Base-by-base conservation (phyloP, 2,113 vertebrate genomes). In the Chamaetylas fuelleborni region DNA sequence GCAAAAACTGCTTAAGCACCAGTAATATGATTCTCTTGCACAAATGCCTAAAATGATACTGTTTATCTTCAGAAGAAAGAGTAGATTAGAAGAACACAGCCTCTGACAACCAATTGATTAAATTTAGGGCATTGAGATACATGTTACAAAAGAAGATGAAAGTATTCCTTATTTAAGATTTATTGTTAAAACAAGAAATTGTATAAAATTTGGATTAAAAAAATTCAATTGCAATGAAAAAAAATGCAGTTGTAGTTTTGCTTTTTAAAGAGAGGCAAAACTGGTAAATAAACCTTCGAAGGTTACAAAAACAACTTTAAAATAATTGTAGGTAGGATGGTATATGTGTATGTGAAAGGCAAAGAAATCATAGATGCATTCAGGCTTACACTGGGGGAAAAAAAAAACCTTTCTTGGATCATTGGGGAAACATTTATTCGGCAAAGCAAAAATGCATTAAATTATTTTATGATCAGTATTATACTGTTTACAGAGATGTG, bases 1-100 rank as follows among this genome's bases (percentile, higher is more conserved):
- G 97, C 95, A 97, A 98, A 98, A 98, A 98, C 97, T 98, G 98
- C 98, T 98, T 98, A 98, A 98, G 98, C 97, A 98, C 97, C 97
- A 98, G 98, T 98, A 98, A 98, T 98, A 98, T 98, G 97, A 98
- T 98, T 98, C 97, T 97, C 97, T 97, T 97, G 97, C 97, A 98
- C 97, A 98, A 98, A 98, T 97, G 97, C 97, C 96, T 98, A 97
- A 98, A 98, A 98, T 98, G 97, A 98, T 98, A 98, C 97, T 97
- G 97, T 98, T 98, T 98, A 98, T 98, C 98, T 98, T 97, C 95
- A 97, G 97, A 97, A 98, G 98, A 98, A 98, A 98, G 81, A 96
- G 97, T 97, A 98, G 97, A 98, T 98, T 98, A 98, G 97, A 97
- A 97, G 96, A 97, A 98, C 96, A 98, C 91, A 97, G 88, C 91